A percentile compares a stretch with the other conserved stretches of the same genome.
phyloP scores from a whole-genome alignment of 2,113 vertebrate genomes.

The Chaetodon trifascialis region DNA sequence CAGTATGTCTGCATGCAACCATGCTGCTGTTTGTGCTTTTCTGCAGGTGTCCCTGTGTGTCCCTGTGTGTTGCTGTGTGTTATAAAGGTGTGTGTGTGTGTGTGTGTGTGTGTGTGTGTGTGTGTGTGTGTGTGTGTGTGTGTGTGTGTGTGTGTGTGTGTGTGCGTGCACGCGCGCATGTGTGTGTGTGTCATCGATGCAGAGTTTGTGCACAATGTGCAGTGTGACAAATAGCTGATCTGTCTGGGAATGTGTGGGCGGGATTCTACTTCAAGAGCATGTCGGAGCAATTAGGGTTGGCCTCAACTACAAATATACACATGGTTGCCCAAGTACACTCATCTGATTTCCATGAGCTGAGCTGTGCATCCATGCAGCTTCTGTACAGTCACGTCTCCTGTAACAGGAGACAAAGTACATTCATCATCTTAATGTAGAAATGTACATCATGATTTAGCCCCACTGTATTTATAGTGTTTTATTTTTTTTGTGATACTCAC shows the following conservation, averaged over 20 bases:
- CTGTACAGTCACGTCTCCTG: conserved; percentile 14
- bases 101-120: conserved; percentile 19
- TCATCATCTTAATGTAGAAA: background rate
- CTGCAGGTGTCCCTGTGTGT: conserved; percentile 16
- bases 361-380: conserved; percentile 8
- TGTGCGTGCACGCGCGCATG: conserved; percentile 12
- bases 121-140: conserved; percentile 22
- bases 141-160: conserved; percentile 1
- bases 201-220: conserved; percentile 62
- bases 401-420: background rate
- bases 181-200: conserved; percentile 32
- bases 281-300: conserved; percentile 78
- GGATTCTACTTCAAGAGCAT: conserved; percentile 84
- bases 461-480: background rate
- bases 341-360: conserved; percentile 44
- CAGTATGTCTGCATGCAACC: conserved; percentile 38
- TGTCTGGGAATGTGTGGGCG: conserved; percentile 78
- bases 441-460: background rate
- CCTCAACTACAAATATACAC: conserved; percentile 57
- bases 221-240: conserved; percentile 73
- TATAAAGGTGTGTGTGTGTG: conserved; percentile 7
- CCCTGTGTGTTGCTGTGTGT: conserved; percentile 9
- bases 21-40: conserved; percentile 27
- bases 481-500: background rate
- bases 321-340: conserved; percentile 31